Base-by-base conservation (phyloP, 2,888 invertebrate genomes). In the Opisthograptis luteolata region DNA sequence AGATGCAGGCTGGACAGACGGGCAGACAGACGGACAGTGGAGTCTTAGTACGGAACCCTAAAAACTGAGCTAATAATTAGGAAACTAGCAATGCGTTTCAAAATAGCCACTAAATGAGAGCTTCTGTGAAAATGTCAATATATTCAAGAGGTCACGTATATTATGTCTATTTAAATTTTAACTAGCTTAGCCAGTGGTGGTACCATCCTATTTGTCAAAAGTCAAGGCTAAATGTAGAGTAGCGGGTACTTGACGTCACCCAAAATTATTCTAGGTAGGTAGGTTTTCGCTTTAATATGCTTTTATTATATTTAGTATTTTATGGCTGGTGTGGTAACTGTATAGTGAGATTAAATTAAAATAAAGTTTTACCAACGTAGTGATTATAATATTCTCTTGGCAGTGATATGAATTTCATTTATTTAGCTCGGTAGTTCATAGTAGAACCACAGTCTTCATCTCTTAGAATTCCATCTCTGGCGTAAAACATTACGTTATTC, bases 81-180 rank as follows among this genome's bases (percentile, higher is more conserved):
- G 37, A 64, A 66, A 58, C 48, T 58, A 57, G 39, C 37, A 45
- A 61, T 57, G 42, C 60, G 57, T 74, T 72, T 66, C 66, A 68
- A 70, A 74, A 73, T 68, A 62, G 60, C 56, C 58, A 61, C 53
- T 52, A 59, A 59, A 56, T 61, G 61, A 67, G 64, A 68, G 53
- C 64, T 64, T 65, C 58, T 66, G 60, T 60, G 60, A 66, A 76
- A 78, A 79, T 78, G 77, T 73, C 70, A 79, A 79, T 76, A 57
- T 70, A 79, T 79, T 69, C 76, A 73, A 37, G 75, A 78, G 77
- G 79, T 71, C 76, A 66, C 43, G 49, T 61, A 62, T 67, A 68
- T 67, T 72, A 61, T 58, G 32, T 52, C 40, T 57, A 45, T 53
- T 64, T 58, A 66, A 58, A 48, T 48, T 51, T 55, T 64, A 65